These are phyloP conservation scores for Rhinophrynus dorsalis DNA, from an alignment of 2,797 vertebrate genomes.

Conservation along the genomic window DNA sequence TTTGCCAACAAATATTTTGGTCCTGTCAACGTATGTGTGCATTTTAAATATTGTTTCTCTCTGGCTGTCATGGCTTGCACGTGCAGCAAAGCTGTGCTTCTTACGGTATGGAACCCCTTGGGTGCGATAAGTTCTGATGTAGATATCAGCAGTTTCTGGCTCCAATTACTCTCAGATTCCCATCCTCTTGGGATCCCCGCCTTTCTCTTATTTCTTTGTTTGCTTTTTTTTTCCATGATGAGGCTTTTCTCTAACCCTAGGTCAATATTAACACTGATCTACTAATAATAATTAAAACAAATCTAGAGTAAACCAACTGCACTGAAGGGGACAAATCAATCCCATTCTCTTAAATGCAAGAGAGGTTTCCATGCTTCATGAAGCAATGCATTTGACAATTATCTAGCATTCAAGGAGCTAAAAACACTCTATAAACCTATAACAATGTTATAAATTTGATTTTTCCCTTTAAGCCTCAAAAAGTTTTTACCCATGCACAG, in stretches of 20 bases:
- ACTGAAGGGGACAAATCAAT: no score
- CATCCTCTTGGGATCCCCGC: constrained; percentile 30
- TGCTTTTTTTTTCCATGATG: constrained; percentile 32
- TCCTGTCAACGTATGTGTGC: constrained; percentile 32
- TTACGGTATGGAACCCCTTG: constrained; percentile 38
- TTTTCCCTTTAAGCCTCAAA: no score
- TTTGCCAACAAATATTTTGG: constrained; percentile 49
- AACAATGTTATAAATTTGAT: no score
- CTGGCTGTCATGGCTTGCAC: constrained; percentile 7
- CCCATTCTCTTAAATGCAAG: no score
- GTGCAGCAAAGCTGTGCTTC: neutral
- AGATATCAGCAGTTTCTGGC: constrained; percentile 46
- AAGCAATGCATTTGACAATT: no score
- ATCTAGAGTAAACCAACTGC: no score
- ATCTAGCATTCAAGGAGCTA: no score
- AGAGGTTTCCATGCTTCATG: no score
- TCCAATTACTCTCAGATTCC: constrained; percentile 35
- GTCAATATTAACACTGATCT: neutral
- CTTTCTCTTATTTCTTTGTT: constrained; percentile 34
- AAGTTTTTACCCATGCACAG: no score
- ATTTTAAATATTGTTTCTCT: constrained; percentile 37
- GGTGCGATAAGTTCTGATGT: constrained; percentile 41
- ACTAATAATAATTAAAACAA: no score
- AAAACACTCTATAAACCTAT: no score
- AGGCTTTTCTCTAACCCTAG: constrained; percentile 6